Evolutionary conservation across 2,888 invertebrate genomes (phyloP).

Genomic region (Leptopilina drosophilae): DNA sequence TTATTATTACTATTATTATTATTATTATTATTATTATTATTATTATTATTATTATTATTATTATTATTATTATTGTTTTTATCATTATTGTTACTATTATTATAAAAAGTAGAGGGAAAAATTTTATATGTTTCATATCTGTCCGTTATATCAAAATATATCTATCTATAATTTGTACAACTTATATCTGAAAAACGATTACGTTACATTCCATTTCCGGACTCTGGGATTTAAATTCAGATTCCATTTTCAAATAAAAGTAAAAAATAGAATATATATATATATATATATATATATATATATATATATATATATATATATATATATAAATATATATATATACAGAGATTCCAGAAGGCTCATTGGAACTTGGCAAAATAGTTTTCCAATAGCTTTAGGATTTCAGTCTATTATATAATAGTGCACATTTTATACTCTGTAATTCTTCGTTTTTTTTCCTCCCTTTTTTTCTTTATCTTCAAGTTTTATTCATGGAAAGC

Average conservation of each 20-base stretch:
- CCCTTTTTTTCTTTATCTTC: background rate
- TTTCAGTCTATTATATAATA: slow-evolving; percentile 10
- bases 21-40: too few species aligned
- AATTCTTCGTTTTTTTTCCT: background rate
- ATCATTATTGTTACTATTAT: too few species aligned
- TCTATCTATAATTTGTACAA: slow-evolving; percentile 5
- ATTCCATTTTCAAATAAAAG: slow-evolving; percentile 15
- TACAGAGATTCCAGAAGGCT: slow-evolving; percentile 8
- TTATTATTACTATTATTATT: too few species aligned
- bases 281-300: too few species aligned
- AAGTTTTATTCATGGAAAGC: background rate
- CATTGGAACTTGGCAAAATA: slow-evolving; percentile 17
- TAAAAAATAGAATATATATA: slow-evolving; percentile 2
- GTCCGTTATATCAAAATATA: background rate
- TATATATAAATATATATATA: too few species aligned
- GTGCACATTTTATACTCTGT: slow-evolving; percentile 1
- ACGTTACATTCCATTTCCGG: slow-evolving; percentile 9
- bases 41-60: too few species aligned
- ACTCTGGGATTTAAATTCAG: slow-evolving; percentile 12
- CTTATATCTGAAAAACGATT: slow-evolving; percentile 1
- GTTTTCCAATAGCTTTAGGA: slow-evolving; percentile 12
- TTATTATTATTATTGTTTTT: too few species aligned
- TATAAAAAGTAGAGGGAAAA: background rate
- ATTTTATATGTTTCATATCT: background rate
- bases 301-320: too few species aligned